phyloP scores from a whole-genome alignment of 1,140 invertebrate species.

The Monomorium pharaonis region DNA sequence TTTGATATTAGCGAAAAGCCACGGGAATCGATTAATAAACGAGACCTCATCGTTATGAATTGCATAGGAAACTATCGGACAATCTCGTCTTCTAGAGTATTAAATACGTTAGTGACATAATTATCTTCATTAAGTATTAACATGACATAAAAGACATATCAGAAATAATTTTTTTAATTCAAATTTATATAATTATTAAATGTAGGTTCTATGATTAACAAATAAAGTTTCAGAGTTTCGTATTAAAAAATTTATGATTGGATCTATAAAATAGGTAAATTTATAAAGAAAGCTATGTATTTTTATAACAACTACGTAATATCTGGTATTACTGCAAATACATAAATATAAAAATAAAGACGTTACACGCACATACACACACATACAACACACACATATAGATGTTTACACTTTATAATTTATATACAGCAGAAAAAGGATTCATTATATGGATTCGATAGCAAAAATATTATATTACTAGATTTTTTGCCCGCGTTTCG shows the following conservation, averaged over 20 bases:
- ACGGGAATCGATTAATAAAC: constrained; percentile 42
- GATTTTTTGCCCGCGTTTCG: too few relatives aligned
- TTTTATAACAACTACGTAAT: neutral
- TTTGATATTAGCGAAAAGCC: constrained; percentile 22
- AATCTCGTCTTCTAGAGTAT: constrained; percentile 8
- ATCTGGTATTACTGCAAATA: neutral
- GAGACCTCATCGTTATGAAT: constrained; percentile 13
- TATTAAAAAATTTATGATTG: constrained; percentile 3
- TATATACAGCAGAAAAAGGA: too few relatives aligned
- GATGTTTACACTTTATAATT: neutral
- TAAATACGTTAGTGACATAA: constrained; percentile 16
- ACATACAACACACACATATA: too few relatives aligned
- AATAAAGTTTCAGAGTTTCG: constrained; percentile 2
- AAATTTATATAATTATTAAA: neutral
- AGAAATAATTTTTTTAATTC: neutral
- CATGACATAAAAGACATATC: neutral
- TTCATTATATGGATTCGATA: too few relatives aligned
- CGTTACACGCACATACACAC: too few relatives aligned
- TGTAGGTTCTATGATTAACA: neutral
- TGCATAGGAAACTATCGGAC: neutral
- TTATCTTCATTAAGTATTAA: neutral
- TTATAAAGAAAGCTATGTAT: neutral
- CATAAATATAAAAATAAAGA: neutral
- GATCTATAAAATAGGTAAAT: neutral
- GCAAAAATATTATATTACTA: too few relatives aligned